Percentiles rank a stretch among this genome's conserved stretches.
These are phyloP conservation scores for Philereme transversata DNA, from an alignment of 2,888 invertebrate species.

Conservation along the genomic window DNA sequence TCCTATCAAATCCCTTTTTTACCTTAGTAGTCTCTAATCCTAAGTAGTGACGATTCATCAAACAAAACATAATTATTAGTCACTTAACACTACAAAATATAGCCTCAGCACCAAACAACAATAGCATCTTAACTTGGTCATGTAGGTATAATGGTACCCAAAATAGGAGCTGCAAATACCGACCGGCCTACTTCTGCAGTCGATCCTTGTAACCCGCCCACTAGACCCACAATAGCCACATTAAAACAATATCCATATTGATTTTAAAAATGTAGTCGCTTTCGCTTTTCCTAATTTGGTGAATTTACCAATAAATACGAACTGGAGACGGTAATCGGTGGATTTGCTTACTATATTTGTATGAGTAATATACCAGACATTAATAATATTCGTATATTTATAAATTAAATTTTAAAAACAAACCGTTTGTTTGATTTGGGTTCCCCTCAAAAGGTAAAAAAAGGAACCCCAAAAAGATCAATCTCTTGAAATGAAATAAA, in stretches of 20 bases:
- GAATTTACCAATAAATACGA: too few species aligned
- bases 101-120: conserved; percentile 28
- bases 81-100: conserved; percentile 27
- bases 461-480: too few species aligned
- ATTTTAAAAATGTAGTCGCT: conserved; percentile 28
- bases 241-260: conserved; percentile 33
- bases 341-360: too few species aligned
- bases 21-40: too few species aligned
- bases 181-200: conserved; percentile 35
- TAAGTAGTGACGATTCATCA: neutral
- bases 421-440: too few species aligned
- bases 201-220: conserved; percentile 35
- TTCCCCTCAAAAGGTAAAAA: too few species aligned
- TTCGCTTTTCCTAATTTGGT: conserved; percentile 20
- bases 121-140: conserved; percentile 23
- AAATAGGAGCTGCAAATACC: conserved; percentile 35
- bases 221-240: conserved; percentile 33
- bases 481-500: too few species aligned
- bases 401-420: too few species aligned
- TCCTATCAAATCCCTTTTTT: too few species aligned
- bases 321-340: too few species aligned
- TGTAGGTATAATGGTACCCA: conserved; percentile 28
- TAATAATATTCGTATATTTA: too few species aligned
- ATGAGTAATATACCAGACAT: too few species aligned
- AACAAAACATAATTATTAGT: conserved; percentile 32